These are phyloP conservation scores for Lepidocyrtinus sp. DNA, from an alignment of 2,888 invertebrate genomes.

Conservation along the genomic window DNA sequence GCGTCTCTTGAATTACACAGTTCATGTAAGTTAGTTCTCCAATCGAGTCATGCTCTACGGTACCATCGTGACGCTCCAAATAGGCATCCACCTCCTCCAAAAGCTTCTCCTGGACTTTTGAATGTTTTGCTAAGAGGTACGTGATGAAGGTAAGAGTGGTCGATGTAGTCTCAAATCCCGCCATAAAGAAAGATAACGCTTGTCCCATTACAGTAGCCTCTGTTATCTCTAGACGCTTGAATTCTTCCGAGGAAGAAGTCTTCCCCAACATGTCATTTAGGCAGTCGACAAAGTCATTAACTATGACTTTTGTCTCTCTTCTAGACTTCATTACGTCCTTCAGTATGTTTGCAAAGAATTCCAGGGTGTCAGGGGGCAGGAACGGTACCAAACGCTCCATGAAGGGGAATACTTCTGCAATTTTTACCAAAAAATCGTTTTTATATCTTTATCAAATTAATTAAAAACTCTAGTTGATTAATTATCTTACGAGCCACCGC, in stretches of 20 bases:
- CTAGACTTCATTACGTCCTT: slow-evolving; percentile 34
- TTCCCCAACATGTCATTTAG: slow-evolving; percentile 60
- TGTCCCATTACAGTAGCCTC: slow-evolving; percentile 55
- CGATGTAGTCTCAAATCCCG: slow-evolving; percentile 60
- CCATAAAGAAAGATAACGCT: slow-evolving; percentile 49
- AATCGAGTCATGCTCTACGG: slow-evolving; percentile 53
- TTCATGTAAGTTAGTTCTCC: slow-evolving; percentile 49
- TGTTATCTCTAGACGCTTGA: slow-evolving; percentile 47
- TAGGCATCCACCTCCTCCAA: slow-evolving; percentile 51
- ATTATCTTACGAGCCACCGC: slow-evolving; percentile 47
- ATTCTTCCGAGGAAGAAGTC: slow-evolving; percentile 55
- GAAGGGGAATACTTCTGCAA: slow-evolving; percentile 51
- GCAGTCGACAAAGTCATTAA: slow-evolving; percentile 62
- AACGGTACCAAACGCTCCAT: slow-evolving; percentile 24
- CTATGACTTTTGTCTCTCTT: slow-evolving; percentile 34
- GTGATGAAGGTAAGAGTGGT: slow-evolving; percentile 52
- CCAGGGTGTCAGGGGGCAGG: slow-evolving; percentile 52
- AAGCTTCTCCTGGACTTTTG: slow-evolving; percentile 45
- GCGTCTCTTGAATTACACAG: slow-evolving; percentile 57
- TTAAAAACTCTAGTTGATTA: not conserved
- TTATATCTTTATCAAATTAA: not conserved
- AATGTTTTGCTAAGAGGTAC: slow-evolving; percentile 47
- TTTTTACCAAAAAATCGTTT: too few relatives aligned
- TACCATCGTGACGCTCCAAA: slow-evolving; percentile 47
- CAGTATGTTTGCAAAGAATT: slow-evolving; percentile 45